These are phyloP conservation scores for Phoxinus dragarum DNA, from an alignment of 2,797 vertebrate genomes.

Conservation along the genomic window DNA sequence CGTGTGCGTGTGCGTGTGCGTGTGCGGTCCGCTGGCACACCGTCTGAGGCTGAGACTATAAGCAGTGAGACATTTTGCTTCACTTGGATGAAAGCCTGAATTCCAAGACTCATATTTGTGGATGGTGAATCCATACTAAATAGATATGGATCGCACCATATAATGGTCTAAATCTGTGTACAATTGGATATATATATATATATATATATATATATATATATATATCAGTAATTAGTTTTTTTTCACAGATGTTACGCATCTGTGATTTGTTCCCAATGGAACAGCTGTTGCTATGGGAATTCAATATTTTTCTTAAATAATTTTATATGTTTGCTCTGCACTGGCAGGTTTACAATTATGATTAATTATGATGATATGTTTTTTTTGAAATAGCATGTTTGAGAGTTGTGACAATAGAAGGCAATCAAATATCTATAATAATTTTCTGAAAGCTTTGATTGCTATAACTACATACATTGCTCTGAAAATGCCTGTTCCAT, in stretches of 20 bases:
- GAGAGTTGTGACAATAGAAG: background rate
- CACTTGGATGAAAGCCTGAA: constrained; percentile 8
- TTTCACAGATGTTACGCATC: background rate
- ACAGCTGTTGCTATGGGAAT: background rate
- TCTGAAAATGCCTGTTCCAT: background rate
- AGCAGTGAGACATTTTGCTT: background rate
- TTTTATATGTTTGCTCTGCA: background rate
- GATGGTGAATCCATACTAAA: background rate
- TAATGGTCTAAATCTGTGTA: background rate
- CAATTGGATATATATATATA: background rate
- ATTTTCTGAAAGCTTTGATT: background rate
- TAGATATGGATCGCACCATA: background rate
- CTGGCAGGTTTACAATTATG: background rate
- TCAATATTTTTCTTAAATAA: background rate
- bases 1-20: background rate
- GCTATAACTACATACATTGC: background rate
- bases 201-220: too few relatives aligned
- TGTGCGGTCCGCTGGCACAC: background rate
- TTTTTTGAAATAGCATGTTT: constrained; percentile 7
- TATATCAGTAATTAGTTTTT: background rate
- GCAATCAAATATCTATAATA: background rate
- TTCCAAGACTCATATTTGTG: constrained; percentile 5
- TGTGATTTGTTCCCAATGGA: background rate
- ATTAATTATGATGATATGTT: background rate
- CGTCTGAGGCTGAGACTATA: background rate